Base-by-base conservation (phyloP, 2,797 vertebrate genomes). In the Botia kubotai region DNA sequence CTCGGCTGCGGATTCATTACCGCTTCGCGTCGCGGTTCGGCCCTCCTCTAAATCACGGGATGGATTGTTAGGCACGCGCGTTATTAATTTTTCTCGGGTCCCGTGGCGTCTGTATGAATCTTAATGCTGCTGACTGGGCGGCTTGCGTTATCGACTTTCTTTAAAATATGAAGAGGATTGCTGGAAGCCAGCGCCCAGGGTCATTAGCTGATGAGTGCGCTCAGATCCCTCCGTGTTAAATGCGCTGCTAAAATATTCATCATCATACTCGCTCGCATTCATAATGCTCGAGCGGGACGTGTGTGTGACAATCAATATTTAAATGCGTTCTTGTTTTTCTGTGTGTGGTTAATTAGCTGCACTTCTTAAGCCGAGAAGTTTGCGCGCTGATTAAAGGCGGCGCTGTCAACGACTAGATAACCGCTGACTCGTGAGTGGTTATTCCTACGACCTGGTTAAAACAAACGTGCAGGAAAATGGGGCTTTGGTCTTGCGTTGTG, bases 231-330 rank as follows among this genome's bases (percentile, higher is more conserved):
- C 92, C 92, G 90, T 92, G 92, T 94, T 94, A 94, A 95, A 95
- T 94, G 92, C 89, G 92, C 92, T 93, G 89, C 91, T 95, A 93
- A 95, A 95, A 95, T 95, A 94, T 94, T 95, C 94, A 95, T 94
- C 94, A 94, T 94, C 93, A 94, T 94, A 94, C 92, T 90, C 90
- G 86, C 87, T 63, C 70, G 46, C 79, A 86, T 80, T 43, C 77
- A 82, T 77, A 69, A 91, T 91, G 83, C 90, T 88, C 87, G 89
- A 90, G 93, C 92, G 86, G 84, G 69, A 69, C 66, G 72, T 66
- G 66, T 46, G 75, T 60, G 58, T 82, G 85, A 83, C 83, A 91
- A 94, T 95, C 93, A 93, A 94, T 94, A 94, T 93, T 93, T 93
- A 94, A 95, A 94, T 93, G 89, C 92, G 93, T 94, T 94, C 92